Conservation (phyloP, 2,888 invertebrate species). For the Polyploca ridens region DNA sequence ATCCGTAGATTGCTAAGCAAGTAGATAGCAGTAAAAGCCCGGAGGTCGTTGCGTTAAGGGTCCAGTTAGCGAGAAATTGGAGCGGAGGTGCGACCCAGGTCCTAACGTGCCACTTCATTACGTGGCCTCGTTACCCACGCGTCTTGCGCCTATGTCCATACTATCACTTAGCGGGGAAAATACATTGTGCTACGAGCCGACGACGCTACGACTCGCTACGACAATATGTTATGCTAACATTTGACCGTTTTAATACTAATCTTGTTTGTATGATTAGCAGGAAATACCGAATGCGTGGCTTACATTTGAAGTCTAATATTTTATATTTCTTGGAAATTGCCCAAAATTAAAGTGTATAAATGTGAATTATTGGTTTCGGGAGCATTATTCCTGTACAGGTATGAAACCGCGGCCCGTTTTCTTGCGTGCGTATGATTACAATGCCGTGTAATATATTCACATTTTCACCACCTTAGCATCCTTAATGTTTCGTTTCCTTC, state of each 20-base stretch:
- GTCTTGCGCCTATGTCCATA: constrained; percentile 45
- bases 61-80: constrained; percentile 73
- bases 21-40: constrained; percentile 55
- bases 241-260: constrained; percentile 18
- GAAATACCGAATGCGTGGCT: constrained; percentile 11
- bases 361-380: constrained; percentile 79
- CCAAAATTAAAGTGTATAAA: constrained; percentile 75
- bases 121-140: constrained; percentile 65
- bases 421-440: constrained; percentile 82
- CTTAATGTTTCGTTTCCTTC: constrained; percentile 71
- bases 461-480: constrained; percentile 81
- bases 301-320: constrained; percentile 33
- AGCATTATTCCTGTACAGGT: constrained; percentile 67
- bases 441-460: constrained; percentile 80
- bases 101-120: constrained; percentile 76
- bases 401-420: constrained; percentile 59
- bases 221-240: constrained; percentile 13
- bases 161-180: constrained; percentile 31
- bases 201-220: background rate
- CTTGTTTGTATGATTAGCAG: background rate
- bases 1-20: constrained; percentile 39
- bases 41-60: constrained; percentile 64
- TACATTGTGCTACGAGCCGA: constrained; percentile 9
- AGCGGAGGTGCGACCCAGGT: constrained; percentile 62
- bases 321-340: constrained; percentile 57